Evolutionary conservation across 2,888 invertebrate genomes (phyloP).

Genomic region (Apodemia hepburni): DNA sequence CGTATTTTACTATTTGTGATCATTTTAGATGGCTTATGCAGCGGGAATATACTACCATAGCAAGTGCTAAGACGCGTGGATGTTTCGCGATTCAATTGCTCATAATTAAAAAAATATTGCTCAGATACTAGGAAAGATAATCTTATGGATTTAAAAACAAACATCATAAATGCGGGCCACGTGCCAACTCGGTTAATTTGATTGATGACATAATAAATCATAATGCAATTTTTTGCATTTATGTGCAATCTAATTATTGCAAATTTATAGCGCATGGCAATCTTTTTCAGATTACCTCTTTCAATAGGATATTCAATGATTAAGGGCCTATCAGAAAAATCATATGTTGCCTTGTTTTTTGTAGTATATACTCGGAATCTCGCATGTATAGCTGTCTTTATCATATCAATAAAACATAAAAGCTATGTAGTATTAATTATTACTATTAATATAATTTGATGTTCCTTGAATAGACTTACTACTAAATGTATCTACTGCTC

Average conservation of each 20-base stretch:
- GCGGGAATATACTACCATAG: conserved; percentile 1
- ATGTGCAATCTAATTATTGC: too few species aligned
- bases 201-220: too few species aligned
- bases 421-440: conserved; percentile 10
- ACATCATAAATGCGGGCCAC: too few species aligned
- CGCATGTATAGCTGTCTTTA: conserved; percentile 2
- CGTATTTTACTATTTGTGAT: conserved; percentile 7
- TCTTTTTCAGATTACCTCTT: too few species aligned
- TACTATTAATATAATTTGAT: conserved; percentile 25
- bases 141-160: too few species aligned
- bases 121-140: not conserved
- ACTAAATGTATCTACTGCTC: conserved; percentile 7
- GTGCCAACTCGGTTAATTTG: too few species aligned
- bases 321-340: too few species aligned
- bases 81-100: not conserved
- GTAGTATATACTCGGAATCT: not conserved
- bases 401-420: conserved; percentile 7
- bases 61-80: not conserved
- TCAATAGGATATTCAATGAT: too few species aligned
- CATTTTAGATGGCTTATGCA: conserved; percentile 9
- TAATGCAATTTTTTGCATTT: too few species aligned
- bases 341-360: not conserved
- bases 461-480: conserved; percentile 30
- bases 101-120: not conserved
- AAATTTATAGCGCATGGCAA: too few species aligned